Percentiles rank a stretch among this genome's conserved stretches.
phyloP scores from a whole-genome alignment of 2,113 vertebrate species.

The Cisticola juncidis region DNA sequence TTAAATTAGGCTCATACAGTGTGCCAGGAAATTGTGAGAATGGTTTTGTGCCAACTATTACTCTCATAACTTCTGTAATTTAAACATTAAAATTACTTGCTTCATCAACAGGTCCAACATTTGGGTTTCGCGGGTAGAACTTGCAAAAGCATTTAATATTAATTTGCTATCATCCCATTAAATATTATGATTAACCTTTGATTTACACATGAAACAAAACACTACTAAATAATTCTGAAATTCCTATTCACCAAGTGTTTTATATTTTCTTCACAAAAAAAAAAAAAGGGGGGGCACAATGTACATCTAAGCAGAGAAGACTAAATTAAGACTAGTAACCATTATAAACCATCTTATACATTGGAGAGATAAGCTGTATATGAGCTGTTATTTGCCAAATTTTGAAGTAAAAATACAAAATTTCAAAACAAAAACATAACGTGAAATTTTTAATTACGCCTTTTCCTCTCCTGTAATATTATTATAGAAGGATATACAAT shows the following conservation, averaged over 20 bases:
- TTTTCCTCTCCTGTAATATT: not conserved
- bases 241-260: not conserved
- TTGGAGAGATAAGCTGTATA: not conserved
- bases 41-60: not conserved
- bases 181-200: not conserved
- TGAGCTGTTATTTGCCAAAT: not conserved
- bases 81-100: not conserved
- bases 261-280: not conserved
- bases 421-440: not conserved
- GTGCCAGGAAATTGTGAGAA: not conserved
- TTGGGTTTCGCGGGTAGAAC: not conserved
- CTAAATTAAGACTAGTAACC: not conserved
- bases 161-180: not conserved
- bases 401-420: not conserved
- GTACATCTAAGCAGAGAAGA: not conserved
- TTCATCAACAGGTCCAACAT: not conserved
- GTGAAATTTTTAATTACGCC: not conserved
- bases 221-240: not conserved
- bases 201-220: not conserved
- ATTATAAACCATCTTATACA: not conserved
- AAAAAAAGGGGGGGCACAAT: not conserved
- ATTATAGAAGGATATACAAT: not conserved
- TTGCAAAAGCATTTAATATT: not conserved
- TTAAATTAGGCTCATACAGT: not conserved
- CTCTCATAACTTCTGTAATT: not conserved